Percentiles rank a stretch among this genome's conserved stretches.
These are phyloP conservation scores for Druceiella hillmani DNA, from an alignment of 2,888 invertebrate species.

Conservation along the genomic window DNA sequence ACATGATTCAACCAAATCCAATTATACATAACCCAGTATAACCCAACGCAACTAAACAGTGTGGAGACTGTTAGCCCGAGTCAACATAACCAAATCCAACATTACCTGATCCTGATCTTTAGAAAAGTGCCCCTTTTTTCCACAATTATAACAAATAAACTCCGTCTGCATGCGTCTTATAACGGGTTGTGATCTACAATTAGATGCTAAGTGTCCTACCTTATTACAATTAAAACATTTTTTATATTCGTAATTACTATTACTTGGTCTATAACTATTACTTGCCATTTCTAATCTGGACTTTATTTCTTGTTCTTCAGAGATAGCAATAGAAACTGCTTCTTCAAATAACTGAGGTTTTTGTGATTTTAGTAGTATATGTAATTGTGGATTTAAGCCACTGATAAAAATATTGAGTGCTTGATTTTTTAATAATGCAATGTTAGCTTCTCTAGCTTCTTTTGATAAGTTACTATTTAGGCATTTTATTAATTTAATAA, in stretches of 20 bases:
- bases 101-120: no score
- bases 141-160: no score
- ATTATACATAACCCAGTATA: no score
- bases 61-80: no score
- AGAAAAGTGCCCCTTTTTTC: no score
- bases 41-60: no score
- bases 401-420: constrained; percentile 27
- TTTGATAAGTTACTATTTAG: constrained; percentile 17
- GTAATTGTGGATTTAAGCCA: constrained; percentile 26
- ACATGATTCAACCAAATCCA: no score
- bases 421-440: constrained; percentile 26
- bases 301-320: constrained; percentile 26
- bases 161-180: no score
- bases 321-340: constrained; percentile 25
- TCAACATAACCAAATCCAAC: no score
- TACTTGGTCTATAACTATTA: background rate
- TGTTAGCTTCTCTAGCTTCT: constrained; percentile 19
- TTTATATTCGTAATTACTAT: constrained; percentile 3
- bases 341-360: constrained; percentile 25
- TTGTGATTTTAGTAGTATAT: constrained; percentile 27
- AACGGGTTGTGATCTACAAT: constrained; percentile 15
- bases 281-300: constrained; percentile 19
- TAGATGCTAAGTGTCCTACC: constrained; percentile 15
- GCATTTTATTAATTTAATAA: constrained; percentile 26
- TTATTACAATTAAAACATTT: constrained; percentile 17